These are phyloP conservation scores for Leucoma salicis DNA, from an alignment of 2,888 invertebrate species.

Conservation along the genomic window DNA sequence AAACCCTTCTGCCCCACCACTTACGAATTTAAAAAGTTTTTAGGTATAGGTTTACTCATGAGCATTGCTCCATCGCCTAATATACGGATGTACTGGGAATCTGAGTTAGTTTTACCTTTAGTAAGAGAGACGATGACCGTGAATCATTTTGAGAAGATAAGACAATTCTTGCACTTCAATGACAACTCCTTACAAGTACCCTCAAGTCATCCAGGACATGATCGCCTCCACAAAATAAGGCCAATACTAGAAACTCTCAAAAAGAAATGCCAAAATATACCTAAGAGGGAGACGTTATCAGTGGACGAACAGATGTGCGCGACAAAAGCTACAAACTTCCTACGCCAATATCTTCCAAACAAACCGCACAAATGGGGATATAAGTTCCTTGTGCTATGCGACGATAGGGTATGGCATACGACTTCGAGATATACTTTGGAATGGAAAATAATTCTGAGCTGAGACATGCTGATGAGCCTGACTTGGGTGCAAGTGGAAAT, in stretches of 20 bases:
- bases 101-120: slow-evolving; percentile 19
- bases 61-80: slow-evolving; percentile 5
- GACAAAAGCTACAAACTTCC: slow-evolving; percentile 16
- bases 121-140: slow-evolving; percentile 15
- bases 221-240: slow-evolving; percentile 6
- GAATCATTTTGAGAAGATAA: slow-evolving; percentile 21
- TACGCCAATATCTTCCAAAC: slow-evolving; percentile 19
- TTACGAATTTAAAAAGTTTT: slow-evolving; percentile 2
- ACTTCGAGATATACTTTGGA: slow-evolving; percentile 18
- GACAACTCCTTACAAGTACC: slow-evolving; percentile 12
- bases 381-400: slow-evolving; percentile 18
- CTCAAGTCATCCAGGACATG: background rate
- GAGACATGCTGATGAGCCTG: slow-evolving; percentile 5
- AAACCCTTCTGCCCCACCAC: background rate
- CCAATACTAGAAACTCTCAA: slow-evolving; percentile 1
- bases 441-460: slow-evolving; percentile 14
- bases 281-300: slow-evolving; percentile 8
- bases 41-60: slow-evolving; percentile 4
- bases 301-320: slow-evolving; percentile 20
- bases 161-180: slow-evolving; percentile 13
- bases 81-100: slow-evolving; percentile 19
- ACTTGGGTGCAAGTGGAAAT: slow-evolving; percentile 9
- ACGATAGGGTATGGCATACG: slow-evolving; percentile 17
- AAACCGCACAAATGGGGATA: slow-evolving; percentile 24
- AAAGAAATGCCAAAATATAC: background rate